A percentile compares a stretch with the other conserved stretches of the same genome.
Evolutionary conservation across 2,888 invertebrate genomes (phyloP).

Genomic region (Troides helena): DNA sequence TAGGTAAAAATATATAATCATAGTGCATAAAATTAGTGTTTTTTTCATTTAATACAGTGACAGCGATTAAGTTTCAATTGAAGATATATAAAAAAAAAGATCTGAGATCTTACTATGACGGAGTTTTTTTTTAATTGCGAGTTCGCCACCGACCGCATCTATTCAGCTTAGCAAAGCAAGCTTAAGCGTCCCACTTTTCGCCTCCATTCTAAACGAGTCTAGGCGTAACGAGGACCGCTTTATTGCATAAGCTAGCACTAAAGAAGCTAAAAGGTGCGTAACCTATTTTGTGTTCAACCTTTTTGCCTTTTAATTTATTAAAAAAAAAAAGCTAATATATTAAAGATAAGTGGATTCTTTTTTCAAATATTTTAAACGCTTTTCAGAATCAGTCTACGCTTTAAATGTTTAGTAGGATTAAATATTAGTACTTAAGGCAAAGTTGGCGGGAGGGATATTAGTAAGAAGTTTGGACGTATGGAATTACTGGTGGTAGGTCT

Average conservation of each 20-base stretch:
- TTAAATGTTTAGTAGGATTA: no score
- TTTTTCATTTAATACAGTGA: no score
- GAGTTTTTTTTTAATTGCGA: constrained; percentile 13
- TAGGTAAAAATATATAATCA: no score
- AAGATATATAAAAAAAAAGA: no score
- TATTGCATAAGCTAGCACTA: constrained; percentile 26
- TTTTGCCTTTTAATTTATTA: constrained; percentile 14
- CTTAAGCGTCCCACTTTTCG: constrained; percentile 28
- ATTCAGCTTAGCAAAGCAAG: constrained; percentile 28
- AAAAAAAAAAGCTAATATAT: constrained; percentile 1
- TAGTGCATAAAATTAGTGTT: no score
- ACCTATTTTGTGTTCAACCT: constrained; percentile 26
- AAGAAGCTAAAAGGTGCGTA: constrained; percentile 28
- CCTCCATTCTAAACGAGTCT: constrained; percentile 28
- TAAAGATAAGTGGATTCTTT: neutral
- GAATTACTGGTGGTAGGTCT: no score
- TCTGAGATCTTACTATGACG: no score
- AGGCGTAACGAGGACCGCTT: constrained; percentile 26
- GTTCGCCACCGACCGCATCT: constrained; percentile 14
- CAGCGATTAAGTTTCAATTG: no score
- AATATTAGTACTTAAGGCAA: no score
- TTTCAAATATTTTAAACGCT: neutral
- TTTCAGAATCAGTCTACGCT: no score
- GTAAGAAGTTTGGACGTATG: no score
- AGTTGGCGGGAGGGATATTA: no score